Base-by-base conservation (phyloP, 1,140 invertebrate genomes). In the Leptinotarsa undecemlineata region DNA sequence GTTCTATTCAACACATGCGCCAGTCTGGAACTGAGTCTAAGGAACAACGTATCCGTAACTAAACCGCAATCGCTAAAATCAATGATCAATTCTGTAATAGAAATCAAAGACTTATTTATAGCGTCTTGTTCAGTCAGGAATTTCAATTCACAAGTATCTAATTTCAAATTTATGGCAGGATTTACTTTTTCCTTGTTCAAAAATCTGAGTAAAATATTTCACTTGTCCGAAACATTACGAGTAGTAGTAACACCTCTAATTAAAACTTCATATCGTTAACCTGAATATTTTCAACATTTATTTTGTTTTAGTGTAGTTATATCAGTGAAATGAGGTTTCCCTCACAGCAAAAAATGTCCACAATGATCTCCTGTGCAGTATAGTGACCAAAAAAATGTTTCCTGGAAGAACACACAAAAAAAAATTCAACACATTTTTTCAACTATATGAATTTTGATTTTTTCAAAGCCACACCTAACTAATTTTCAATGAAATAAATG, bases 201-300 rank as follows among this genome's bases (percentile, higher is more conserved):
- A n/a, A n/a, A n/a, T n/a, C 62, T 17, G 6, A 20, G 14, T 19
- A 21, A 20, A 21, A 63, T 63, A 0, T 63, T 63, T 6, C 62
- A 0, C n/a, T 63, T 63, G 19, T 63, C 62, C 19, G 62, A 15
- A 63, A 63, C 62, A 17, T 14, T 63, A 63, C 62, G 62, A 63
- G 62, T 19, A 19, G 62, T 63, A 17, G 62, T 63, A 19, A 63
- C 19, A 63, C 62, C 19, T 17, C 62, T 14, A 4, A 63, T 21
- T n/a, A n/a, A 64, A 64, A 64, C 1, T 64, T 64, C 17, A 64
- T 64, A 64, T 64, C 20, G 23, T 64, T 64, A 19, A 26, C 62
- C n/a, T 64, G 62, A 64, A 5, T 0, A 26, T 26, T 26, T 26
- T 26, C 26, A 26, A 6, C 4, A 26, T 6, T 26, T 6, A 26